A percentile compares a stretch with the other conserved stretches of the same genome.
phyloP scores from a whole-genome alignment of 2,113 vertebrate genomes.

The Hippocampus zosterae region DNA sequence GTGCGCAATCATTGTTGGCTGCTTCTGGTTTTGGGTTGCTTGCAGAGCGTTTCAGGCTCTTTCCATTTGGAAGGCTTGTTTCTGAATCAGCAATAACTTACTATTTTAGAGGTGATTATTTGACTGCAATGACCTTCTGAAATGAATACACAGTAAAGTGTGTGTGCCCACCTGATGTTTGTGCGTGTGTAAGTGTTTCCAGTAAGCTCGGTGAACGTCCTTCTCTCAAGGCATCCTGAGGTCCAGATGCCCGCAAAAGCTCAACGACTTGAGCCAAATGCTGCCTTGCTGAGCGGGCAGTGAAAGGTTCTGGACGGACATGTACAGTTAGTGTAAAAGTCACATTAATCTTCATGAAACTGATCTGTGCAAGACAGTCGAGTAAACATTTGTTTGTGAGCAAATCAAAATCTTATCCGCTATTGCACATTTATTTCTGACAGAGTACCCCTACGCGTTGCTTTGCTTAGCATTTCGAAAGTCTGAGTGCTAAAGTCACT shows the following conservation, averaged over 20 bases:
- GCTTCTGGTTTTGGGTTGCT: conserved; percentile 68
- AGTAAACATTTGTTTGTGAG: not conserved
- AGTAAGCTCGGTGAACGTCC: conserved; percentile 73
- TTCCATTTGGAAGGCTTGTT: conserved; percentile 50
- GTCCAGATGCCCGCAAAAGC: conserved; percentile 66
- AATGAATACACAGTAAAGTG: not conserved
- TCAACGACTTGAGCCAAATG: conserved; percentile 75
- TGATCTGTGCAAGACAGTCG: not conserved
- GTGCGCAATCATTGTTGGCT: conserved; percentile 55
- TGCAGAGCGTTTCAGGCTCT: conserved; percentile 63
- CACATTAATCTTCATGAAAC: conserved; percentile 3
- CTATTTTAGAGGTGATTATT: not conserved
- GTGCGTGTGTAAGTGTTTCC: conserved; percentile 65
- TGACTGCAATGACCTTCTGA: not conserved
- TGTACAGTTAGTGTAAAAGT: not conserved
- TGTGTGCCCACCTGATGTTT: conserved; percentile 50
- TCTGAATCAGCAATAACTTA: conserved; percentile 32
- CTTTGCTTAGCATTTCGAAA: not conserved
- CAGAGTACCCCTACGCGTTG: not conserved
- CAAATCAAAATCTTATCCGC: not conserved
- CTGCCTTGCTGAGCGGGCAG: conserved; percentile 60
- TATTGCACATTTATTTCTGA: not conserved
- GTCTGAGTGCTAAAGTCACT: not conserved
- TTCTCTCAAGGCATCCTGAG: conserved; percentile 72
- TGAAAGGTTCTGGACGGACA: conserved; percentile 72